Percentiles rank a stretch among this genome's conserved stretches.
Evolutionary conservation across 2,888 invertebrate species (phyloP).

Genomic region (Polietes domitor): DNA sequence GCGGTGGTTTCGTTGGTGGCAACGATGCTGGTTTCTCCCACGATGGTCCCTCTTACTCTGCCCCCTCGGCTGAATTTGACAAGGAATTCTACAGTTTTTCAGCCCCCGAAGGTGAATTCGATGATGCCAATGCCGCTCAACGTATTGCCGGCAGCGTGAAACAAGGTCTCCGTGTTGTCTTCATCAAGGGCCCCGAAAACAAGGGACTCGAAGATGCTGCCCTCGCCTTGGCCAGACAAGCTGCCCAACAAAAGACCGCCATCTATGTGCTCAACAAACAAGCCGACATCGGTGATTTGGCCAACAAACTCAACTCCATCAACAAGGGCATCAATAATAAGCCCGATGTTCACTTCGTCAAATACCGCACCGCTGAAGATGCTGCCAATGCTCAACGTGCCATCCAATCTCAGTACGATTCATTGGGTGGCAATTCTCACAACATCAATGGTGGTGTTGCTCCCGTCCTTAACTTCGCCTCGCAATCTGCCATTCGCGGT

Average conservation of each 20-base stretch:
- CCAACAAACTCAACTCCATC: slow-evolving; percentile 61
- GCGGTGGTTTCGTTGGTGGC: slow-evolving; percentile 70
- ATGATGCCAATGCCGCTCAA: slow-evolving; percentile 69
- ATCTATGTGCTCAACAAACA: slow-evolving; percentile 78
- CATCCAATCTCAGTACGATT: slow-evolving; percentile 71
- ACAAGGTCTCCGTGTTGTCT: slow-evolving; percentile 74
- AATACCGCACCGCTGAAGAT: slow-evolving; percentile 72
- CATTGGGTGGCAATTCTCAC: slow-evolving; percentile 67
- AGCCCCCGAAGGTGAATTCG: slow-evolving; percentile 74
- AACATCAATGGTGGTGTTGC: slow-evolving; percentile 69
- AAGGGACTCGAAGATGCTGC: slow-evolving; percentile 74
- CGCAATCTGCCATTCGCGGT: slow-evolving; percentile 39
- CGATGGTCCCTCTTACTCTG: slow-evolving; percentile 19
- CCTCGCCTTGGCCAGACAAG: slow-evolving; percentile 73
- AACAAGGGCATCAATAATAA: slow-evolving; percentile 62
- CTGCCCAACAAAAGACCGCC: slow-evolving; percentile 76
- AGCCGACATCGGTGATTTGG: slow-evolving; percentile 72
- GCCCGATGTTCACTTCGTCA: slow-evolving; percentile 74
- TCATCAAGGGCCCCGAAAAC: slow-evolving; percentile 77
- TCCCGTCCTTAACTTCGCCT: slow-evolving; percentile 68
- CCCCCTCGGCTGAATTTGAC: slow-evolving; percentile 67
- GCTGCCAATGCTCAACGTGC: slow-evolving; percentile 70
- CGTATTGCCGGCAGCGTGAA: slow-evolving; percentile 68
- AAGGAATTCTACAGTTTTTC: slow-evolving; percentile 74
- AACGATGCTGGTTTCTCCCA: background rate